phyloP scores from a whole-genome alignment of 2,797 vertebrate species.

The Cuculus canorus region DNA sequence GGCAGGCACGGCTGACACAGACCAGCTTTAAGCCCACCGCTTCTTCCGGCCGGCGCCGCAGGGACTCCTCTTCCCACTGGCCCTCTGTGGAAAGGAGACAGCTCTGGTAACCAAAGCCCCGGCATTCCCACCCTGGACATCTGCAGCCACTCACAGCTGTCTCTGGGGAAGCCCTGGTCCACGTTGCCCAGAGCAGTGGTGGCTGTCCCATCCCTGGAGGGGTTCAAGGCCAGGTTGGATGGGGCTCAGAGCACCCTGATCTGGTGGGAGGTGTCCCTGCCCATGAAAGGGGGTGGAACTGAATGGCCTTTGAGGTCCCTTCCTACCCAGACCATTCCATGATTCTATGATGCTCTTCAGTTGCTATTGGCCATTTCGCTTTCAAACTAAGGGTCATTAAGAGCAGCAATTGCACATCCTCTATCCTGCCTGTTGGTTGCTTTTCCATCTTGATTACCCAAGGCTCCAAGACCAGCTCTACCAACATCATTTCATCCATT shows the following conservation, averaged over 20 bases:
- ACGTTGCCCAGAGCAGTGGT: too few relatives aligned
- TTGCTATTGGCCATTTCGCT: background rate
- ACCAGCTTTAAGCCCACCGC: background rate
- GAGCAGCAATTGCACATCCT: background rate
- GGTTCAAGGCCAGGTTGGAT: too few relatives aligned
- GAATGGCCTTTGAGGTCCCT: too few relatives aligned
- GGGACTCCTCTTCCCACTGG: constrained; percentile 27
- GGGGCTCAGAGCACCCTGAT: too few relatives aligned
- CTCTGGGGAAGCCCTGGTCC: too few relatives aligned
- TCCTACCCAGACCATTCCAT: too few relatives aligned
- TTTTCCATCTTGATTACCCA: background rate
- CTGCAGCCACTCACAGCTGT: background rate
- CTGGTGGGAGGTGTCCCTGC: too few relatives aligned
- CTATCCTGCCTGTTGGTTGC: background rate
- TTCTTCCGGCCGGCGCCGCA: background rate
- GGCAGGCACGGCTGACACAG: constrained; percentile 58
- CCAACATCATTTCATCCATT: background rate
- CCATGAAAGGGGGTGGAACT: too few relatives aligned
- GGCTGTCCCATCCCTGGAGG: too few relatives aligned
- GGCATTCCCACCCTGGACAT: rapidly evolving
- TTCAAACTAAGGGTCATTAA: background rate
- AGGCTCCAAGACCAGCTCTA: background rate
- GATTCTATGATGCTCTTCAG: too few relatives aligned
- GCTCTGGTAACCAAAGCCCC: background rate
- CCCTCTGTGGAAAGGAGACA: constrained; percentile 34